Conservation (phyloP, 2,797 vertebrate genomes). For the Catharus ustulatus region DNA sequence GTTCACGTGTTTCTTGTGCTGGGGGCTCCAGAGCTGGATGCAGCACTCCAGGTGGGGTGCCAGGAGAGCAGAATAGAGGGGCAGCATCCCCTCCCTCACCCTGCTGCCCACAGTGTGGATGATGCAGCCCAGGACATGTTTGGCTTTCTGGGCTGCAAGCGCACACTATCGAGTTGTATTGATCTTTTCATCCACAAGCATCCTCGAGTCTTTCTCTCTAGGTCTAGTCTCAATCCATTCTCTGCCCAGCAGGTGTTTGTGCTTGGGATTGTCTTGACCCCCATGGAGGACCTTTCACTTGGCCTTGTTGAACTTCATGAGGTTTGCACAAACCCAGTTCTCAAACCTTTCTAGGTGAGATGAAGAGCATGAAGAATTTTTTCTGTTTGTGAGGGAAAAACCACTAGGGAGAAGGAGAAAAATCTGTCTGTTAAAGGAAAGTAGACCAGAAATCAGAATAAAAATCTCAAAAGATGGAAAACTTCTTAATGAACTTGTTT, state of each 20-base stretch:
- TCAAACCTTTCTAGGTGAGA: not conserved
- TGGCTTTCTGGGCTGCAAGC: not conserved
- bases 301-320: not conserved
- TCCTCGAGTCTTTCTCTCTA: not conserved
- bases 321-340: not conserved
- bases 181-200: not conserved
- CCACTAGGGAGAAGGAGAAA: not conserved
- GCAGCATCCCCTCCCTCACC: not conserved
- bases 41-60: too few species aligned
- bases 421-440: not conserved
- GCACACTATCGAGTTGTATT: rapidly evolving
- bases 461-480: not conserved
- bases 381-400: not conserved
- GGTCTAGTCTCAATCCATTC: not conserved
- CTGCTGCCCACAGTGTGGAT: not conserved
- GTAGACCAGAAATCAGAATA: not conserved
- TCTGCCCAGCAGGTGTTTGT: not conserved
- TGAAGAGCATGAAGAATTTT: not conserved
- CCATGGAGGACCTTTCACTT: not conserved
- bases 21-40: not conserved
- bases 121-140: not conserved
- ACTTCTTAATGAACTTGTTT: not conserved
- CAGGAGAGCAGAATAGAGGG: not conserved
- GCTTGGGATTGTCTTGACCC: not conserved
- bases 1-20: not conserved